Evolutionary conservation across 2,797 vertebrate species (phyloP).

Genomic region (Arvicola amphibius): DNA sequence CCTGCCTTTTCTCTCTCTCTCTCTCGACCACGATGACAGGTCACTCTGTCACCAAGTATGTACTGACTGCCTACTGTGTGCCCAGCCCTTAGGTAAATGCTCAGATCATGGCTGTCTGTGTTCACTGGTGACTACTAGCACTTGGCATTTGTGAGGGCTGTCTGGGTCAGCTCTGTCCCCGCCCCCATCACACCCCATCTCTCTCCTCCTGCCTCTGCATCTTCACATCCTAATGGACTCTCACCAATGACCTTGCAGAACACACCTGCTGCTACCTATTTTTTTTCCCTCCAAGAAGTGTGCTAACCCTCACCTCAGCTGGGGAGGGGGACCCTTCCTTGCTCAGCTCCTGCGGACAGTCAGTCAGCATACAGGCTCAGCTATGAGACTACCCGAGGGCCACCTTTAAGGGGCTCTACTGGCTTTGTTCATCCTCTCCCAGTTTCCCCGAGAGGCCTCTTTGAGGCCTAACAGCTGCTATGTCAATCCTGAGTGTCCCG

Average conservation of each 20-base stretch:
- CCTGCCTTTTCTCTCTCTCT: background rate
- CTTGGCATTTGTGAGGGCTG: background rate
- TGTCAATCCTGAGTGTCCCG: background rate
- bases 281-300: background rate
- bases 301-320: background rate
- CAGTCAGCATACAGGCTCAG: background rate
- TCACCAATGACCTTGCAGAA: background rate
- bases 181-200: no score
- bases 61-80: background rate
- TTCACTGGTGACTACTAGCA: background rate
- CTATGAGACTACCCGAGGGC: background rate
- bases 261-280: background rate
- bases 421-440: no score
- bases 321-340: background rate
- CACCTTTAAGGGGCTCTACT: background rate
- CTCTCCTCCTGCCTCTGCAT: background rate
- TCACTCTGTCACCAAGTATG: background rate
- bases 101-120: background rate
- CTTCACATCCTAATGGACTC: no score
- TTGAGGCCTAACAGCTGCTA: background rate
- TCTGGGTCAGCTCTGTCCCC: background rate
- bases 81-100: background rate
- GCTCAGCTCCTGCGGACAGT: background rate
- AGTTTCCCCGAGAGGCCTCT: no score
- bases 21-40: background rate